Base-by-base conservation (phyloP, 2,113 vertebrate genomes). In the Boulengeromyrus knoepffleri region DNA sequence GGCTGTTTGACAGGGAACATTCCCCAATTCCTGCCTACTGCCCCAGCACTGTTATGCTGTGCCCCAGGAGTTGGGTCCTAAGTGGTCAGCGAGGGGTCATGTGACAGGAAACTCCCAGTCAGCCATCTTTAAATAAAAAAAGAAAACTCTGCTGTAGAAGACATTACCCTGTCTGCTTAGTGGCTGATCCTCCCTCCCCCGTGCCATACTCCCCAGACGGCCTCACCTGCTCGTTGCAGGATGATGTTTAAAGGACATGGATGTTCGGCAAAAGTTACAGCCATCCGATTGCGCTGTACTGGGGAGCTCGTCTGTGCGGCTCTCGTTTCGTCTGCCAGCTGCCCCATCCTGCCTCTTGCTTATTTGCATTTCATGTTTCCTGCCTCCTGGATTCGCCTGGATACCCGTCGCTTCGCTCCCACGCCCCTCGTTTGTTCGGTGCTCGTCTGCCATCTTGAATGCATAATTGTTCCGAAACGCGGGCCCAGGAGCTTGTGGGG, bases 1-100 rank as follows among this genome's bases (percentile, higher is more conserved):
- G 24, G 24, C 56, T 92, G 46, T 93, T 93, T 90, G 91, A 70
- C 47, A 46, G 8, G 89, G 93, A 93, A 93, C 90, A 93, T 91
- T 90, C 91, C 90, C 88, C 87, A 84, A 91, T 91, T 27, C 89
- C 87, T 36, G 88, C 89, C 89, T 89, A 92, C 90, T 94, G 91
- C 46, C 94, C 89, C 89, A 89, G n/a, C 9, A n/a, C 27, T 77
- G 90, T 90, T 94, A n/a, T 46, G 8, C n/a, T 0, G 0, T 12
- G 46, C 24, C 47, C 17, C 17, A n/a, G 77, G 77, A 21, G 39
- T 5, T 3, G 77, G 39, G 19, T 24, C 21, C 80, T 12, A 13
- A 84, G 15, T 47, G 80, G 42, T n/a, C 21, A 1, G 80, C 10
- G 8, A 45, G 42, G 19, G 17, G 42, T 84, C 80, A 84, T 84